Evolutionary conservation across 1,140 invertebrate species (phyloP).

Genomic region (Caenorhabditis elegans): WBcel235 BX284602.5:9018501-9019000

Average conservation of each 20-base stretch:
- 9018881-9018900: constrained; percentile 53
- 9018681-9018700: constrained; percentile 57
- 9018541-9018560: constrained; percentile 52
- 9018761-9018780: constrained; percentile 53
- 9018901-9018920: constrained; percentile 57
- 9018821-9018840: constrained; percentile 51
- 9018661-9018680: constrained; percentile 59
- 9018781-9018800: constrained; percentile 58
- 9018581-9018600: constrained; percentile 62
- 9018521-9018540: constrained; percentile 57
- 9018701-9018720: constrained; percentile 52
- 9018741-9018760: constrained; percentile 41
- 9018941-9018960: too few relatives aligned
- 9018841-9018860: constrained; percentile 60
- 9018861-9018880: constrained; percentile 61
- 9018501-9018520: constrained; percentile 55
- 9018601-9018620: constrained; percentile 63
- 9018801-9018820: constrained; percentile 46
- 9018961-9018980: too few relatives aligned
- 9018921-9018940: neutral
- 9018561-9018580: constrained; percentile 57
- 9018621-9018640: constrained; percentile 61
- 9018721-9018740: neutral
- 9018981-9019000: too few relatives aligned
- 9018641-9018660: constrained; percentile 62